Base-by-base conservation (phyloP, 2,888 invertebrate species). In the Temnothorax unifasciatus region DNA sequence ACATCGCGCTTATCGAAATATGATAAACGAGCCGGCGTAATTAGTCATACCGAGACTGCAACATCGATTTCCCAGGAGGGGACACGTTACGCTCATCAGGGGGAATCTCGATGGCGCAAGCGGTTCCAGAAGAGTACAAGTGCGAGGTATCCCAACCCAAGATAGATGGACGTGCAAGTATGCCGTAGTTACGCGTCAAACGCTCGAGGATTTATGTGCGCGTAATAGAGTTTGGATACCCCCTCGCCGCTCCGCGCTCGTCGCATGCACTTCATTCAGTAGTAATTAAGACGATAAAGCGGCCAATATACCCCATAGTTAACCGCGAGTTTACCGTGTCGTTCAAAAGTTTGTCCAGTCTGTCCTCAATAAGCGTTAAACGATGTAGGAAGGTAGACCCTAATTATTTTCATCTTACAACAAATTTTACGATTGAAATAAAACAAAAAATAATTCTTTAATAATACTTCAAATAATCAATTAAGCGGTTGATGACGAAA, bases 171-270 rank as follows among this genome's bases (percentile, higher is more conserved):
- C 75, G 77, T 81, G 82, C 84, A 90, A 91, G 88, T 90, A 91
- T 91, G 89, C 88, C 86, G 84, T 84, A 90, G 90, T 89, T 90
- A 87, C 86, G 87, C 88, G 88, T 86, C 87, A 89, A 90, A 89
- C 86, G 84, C 82, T 82, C 73, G 29, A 84, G 86, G 84, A 91
- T 91, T 91, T 91, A 91, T 91, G 86, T 64, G 73, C 82, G 63
- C 74, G 87, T 90, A 90, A 90, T 90, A 86, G 89, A 87, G 90
- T 89, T 89, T 90, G 47, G 79, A 73, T 71, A 81, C 15, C 59
- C 73, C n/a, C 83, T 83, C 50, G 73, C 47, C 54, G 79, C 34
- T 29, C 29, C 29, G 29, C 29, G 29, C 29, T 71, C 69, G 69
- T 81, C 73, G 18, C 79, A 38, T 79, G 47, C 69, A 73, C 79